Conservation (phyloP, 1,140 invertebrate genomes). For the Philotrypesis tridentata region DNA sequence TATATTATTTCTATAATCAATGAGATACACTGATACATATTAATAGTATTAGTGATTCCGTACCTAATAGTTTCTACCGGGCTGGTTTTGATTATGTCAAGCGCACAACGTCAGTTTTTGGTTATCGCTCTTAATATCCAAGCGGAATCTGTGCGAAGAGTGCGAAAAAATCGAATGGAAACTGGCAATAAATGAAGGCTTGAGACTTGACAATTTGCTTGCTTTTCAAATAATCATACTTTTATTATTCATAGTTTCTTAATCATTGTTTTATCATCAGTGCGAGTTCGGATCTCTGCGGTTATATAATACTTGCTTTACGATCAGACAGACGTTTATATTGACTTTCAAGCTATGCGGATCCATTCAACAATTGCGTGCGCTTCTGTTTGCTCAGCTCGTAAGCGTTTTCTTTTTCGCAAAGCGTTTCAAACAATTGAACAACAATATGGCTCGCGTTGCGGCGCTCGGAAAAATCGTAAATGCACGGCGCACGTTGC, state of each 20-base stretch:
- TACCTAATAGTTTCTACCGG: constrained; percentile 72
- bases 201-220: constrained; percentile 21
- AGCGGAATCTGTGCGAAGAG: constrained; percentile 47
- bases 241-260: constrained; percentile 22
- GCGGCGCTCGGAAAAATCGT: not conserved
- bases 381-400: not conserved
- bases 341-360: constrained; percentile 19
- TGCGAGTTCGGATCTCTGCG: constrained; percentile 40
- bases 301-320: constrained; percentile 13
- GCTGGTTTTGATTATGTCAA: constrained; percentile 73
- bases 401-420: no score
- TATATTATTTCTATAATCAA: constrained; percentile 63
- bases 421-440: not conserved
- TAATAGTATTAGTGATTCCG: constrained; percentile 72
- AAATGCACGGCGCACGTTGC: not conserved
- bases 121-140: constrained; percentile 53
- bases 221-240: constrained; percentile 27
- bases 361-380: constrained; percentile 12
- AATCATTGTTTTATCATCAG: constrained; percentile 33
- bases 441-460: not conserved
- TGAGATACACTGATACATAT: constrained; percentile 72
- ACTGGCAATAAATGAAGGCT: constrained; percentile 44
- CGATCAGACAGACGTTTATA: constrained; percentile 27
- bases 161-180: constrained; percentile 40
- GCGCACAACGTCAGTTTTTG: constrained; percentile 64